Percentiles rank a stretch among this genome's conserved stretches.
phyloP scores from a whole-genome alignment of 2,797 vertebrate species.

The Acridotheres tristis region DNA sequence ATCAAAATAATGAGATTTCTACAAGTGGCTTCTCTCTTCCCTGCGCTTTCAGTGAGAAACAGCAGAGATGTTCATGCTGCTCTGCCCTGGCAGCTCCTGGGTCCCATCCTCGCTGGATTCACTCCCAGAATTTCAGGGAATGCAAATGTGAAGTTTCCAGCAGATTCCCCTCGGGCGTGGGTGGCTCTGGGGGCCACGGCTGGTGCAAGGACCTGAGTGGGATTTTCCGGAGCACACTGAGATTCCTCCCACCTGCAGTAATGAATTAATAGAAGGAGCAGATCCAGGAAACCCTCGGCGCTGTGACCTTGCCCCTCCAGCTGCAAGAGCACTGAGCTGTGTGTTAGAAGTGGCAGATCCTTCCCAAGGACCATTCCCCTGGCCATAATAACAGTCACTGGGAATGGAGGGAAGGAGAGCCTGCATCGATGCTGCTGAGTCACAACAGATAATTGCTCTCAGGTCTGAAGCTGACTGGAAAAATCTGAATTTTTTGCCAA shows the following conservation, averaged over 20 bases:
- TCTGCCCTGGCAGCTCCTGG: background rate
- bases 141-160: fast-evolving
- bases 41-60: conserved; percentile 16
- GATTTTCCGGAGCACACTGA: background rate
- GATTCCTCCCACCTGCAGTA: background rate
- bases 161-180: fast-evolving
- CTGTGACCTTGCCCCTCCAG: background rate
- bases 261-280: background rate
- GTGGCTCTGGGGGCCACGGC: background rate
- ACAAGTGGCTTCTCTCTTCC: conserved; percentile 9
- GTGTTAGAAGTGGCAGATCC: background rate
- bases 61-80: background rate
- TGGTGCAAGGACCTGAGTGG: too few species aligned
- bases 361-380: fast-evolving
- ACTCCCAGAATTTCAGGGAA: background rate
- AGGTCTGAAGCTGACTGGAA: background rate
- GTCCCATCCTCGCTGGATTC: background rate
- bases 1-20: conserved; percentile 72
- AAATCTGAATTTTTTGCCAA: background rate
- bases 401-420: background rate
- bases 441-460: background rate
- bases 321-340: background rate
- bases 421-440: fast-evolving
- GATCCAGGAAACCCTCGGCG: background rate
- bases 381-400: background rate